Conservation (phyloP, 1,140 invertebrate genomes). For the Cephus cinctus region DNA sequence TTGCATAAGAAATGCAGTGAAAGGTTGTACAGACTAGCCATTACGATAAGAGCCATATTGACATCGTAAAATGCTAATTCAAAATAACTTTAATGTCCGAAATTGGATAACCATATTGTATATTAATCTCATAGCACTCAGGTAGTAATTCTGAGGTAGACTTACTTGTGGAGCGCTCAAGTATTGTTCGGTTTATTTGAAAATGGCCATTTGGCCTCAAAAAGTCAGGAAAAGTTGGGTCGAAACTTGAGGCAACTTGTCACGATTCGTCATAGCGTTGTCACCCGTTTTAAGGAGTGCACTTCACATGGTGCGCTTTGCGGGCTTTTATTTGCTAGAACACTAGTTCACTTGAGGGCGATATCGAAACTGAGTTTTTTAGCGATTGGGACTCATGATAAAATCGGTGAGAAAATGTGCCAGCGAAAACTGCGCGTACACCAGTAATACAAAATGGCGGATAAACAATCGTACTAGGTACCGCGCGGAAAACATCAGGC, state of each 20-base stretch:
- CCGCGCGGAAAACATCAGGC: slow-evolving; percentile 7
- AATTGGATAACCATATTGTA: too few relatives aligned
- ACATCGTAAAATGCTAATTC: too few relatives aligned
- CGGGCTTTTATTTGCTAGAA: slow-evolving; percentile 4
- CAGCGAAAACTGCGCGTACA: slow-evolving; percentile 44
- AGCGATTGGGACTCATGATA: slow-evolving; percentile 33
- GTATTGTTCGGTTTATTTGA: slow-evolving; percentile 29
- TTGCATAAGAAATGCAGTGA: too few relatives aligned
- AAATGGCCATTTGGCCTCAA: slow-evolving; percentile 45
- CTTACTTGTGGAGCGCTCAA: too few relatives aligned
- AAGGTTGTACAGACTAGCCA: too few relatives aligned
- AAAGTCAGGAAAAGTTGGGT: slow-evolving; percentile 48
- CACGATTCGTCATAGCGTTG: slow-evolving; percentile 37
- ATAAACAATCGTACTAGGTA: slow-evolving; percentile 47
- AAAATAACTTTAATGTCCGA: too few relatives aligned
- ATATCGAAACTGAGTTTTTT: slow-evolving; percentile 2
- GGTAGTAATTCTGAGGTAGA: too few relatives aligned
- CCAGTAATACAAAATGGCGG: slow-evolving; percentile 53
- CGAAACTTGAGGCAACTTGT: slow-evolving; percentile 35
- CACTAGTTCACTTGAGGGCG: slow-evolving; percentile 2
- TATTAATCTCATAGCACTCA: too few relatives aligned
- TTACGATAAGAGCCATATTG: too few relatives aligned
- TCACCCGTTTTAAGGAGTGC: slow-evolving; percentile 1
- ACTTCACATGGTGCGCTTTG: slow-evolving; percentile 17
- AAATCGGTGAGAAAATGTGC: slow-evolving; percentile 30